A percentile compares a stretch with the other conserved stretches of the same genome.
These are phyloP conservation scores for Gouania willdenowi DNA, from an alignment of 2,797 vertebrate species.

Conservation along the genomic window DNA sequence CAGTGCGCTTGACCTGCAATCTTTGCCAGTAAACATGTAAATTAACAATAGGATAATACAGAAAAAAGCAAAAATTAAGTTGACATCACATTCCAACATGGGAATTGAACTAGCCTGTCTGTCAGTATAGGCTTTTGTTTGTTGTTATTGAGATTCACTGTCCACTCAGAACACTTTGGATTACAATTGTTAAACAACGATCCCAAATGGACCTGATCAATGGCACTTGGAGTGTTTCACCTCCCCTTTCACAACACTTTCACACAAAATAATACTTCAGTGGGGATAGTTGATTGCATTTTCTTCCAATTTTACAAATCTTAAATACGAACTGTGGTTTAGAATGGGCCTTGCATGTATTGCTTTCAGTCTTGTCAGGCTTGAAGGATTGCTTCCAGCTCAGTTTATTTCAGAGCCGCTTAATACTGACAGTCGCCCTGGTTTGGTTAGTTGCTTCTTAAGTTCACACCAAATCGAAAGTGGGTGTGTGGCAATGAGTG, in stretches of 20 bases:
- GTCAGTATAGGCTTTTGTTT: slow-evolving; percentile 37
- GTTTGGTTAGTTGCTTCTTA: slow-evolving; percentile 74
- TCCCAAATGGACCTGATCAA: too few relatives aligned
- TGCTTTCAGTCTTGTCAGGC: slow-evolving; percentile 64
- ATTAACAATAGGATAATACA: slow-evolving; percentile 33
- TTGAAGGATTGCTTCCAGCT: slow-evolving; percentile 73
- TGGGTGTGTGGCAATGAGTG: slow-evolving; percentile 21
- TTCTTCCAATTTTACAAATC: too few relatives aligned
- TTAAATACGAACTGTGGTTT: slow-evolving; percentile 52
- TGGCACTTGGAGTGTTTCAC: too few relatives aligned
- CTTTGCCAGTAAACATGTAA: slow-evolving; percentile 56
- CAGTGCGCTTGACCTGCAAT: slow-evolving; percentile 43
- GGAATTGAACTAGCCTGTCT: slow-evolving; percentile 22
- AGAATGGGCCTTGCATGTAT: slow-evolving; percentile 62
- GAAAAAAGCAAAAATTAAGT: slow-evolving; percentile 39
- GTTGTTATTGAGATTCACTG: too few relatives aligned
- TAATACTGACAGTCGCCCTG: slow-evolving; percentile 70
- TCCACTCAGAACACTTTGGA: too few relatives aligned
- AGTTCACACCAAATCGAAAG: slow-evolving; percentile 34
- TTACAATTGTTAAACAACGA: too few relatives aligned
- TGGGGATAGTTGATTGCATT: too few relatives aligned
- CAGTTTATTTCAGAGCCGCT: slow-evolving; percentile 77
- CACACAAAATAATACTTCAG: too few relatives aligned
- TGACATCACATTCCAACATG: slow-evolving; percentile 23
- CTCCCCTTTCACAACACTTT: too few relatives aligned